Evolutionary conservation across 2,888 invertebrate species (phyloP).

Genomic region (Campopleginae sp.): DNA sequence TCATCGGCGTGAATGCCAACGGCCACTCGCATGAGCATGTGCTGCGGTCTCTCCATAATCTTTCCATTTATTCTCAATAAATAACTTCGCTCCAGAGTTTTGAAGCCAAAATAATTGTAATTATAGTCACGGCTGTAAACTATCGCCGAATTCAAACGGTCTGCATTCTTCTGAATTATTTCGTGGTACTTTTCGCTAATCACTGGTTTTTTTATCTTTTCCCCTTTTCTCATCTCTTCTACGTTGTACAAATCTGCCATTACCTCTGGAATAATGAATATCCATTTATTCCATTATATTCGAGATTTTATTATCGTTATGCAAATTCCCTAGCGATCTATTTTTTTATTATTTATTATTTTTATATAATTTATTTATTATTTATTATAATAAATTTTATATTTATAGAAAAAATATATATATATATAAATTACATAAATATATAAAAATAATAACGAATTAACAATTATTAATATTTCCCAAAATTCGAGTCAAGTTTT

Average conservation of each 20-base stretch:
- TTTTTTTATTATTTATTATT: background rate
- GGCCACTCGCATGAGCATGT: conserved; percentile 99
- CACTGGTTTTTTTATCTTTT: conserved; percentile 91
- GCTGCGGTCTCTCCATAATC: conserved; percentile 98
- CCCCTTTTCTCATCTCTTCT: conserved; percentile 87
- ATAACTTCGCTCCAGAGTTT: conserved; percentile 98
- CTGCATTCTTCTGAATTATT: conserved; percentile 94
- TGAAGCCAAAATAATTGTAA: conserved; percentile 99
- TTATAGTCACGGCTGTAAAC: conserved; percentile 98
- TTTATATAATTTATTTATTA: background rate
- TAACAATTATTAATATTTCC: no score
- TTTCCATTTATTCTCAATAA: conserved; percentile 95
- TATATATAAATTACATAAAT: no score
- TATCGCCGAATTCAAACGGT: conserved; percentile 96
- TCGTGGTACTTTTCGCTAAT: conserved; percentile 93
- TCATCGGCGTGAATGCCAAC: conserved; percentile 98
- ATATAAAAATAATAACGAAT: no score
- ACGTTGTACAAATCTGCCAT: conserved; percentile 94
- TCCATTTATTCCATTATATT: background rate
- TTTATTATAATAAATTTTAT: no score
- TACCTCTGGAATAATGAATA: conserved; percentile 88
- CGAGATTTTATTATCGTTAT: no score
- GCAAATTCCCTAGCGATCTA: background rate
- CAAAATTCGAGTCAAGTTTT: background rate
- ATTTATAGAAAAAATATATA: no score